phyloP scores from a whole-genome alignment of 2,888 invertebrate genomes.

The Dendrolimus houi region DNA sequence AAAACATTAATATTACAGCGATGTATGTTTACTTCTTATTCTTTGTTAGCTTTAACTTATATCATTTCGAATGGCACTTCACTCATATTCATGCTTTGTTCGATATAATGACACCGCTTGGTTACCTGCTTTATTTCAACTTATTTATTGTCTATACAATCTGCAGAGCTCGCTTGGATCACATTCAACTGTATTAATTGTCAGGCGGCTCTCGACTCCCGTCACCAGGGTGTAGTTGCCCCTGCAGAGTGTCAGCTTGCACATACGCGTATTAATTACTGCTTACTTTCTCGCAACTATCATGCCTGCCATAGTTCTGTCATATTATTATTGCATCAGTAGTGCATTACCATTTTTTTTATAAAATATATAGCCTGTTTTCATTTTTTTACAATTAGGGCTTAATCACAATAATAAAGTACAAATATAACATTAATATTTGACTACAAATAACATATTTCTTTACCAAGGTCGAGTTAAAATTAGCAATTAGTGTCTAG shows the following conservation, averaged over 20 bases:
- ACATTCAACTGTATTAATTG: background rate
- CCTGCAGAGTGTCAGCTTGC: background rate
- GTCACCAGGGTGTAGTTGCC: too few species aligned
- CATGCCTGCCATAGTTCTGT: background rate
- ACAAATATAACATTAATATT: background rate
- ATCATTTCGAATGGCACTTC: background rate
- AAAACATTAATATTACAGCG: background rate
- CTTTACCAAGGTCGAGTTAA: background rate
- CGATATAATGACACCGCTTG: background rate
- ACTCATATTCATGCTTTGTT: background rate
- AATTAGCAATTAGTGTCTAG: background rate
- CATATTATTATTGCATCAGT: background rate
- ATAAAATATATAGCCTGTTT: background rate
- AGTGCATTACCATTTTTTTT: background rate
- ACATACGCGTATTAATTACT: background rate
- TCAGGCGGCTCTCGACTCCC: background rate
- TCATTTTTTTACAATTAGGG: background rate
- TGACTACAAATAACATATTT: background rate
- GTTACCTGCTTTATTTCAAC: background rate
- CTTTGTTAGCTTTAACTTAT: background rate
- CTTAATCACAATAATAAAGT: background rate
- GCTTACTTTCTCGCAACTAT: background rate
- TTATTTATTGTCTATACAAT: background rate
- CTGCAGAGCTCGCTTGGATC: background rate
- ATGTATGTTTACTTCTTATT: background rate